Conservation (phyloP, 1,140 invertebrate species). For the Drosophila bocqueti region DNA sequence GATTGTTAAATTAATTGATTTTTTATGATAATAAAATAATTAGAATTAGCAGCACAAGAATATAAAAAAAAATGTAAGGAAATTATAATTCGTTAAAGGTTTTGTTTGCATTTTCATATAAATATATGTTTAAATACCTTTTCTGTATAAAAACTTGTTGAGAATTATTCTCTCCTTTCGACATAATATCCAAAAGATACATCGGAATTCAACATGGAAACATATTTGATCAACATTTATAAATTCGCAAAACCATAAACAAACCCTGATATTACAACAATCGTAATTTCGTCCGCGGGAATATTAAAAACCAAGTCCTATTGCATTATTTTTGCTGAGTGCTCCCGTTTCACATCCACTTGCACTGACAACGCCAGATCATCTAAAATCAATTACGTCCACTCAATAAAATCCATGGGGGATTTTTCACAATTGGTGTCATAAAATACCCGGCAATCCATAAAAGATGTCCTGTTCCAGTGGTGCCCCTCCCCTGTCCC, state of each 20-base stretch:
- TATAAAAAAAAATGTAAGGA: too few species aligned
- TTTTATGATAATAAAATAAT: too few species aligned
- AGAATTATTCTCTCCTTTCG: too few species aligned
- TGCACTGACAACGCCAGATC: conserved; percentile 45
- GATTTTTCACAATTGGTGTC: conserved; percentile 80
- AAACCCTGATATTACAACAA: too few species aligned
- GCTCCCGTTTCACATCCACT: conserved; percentile 12
- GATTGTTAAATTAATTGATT: too few species aligned
- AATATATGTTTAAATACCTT: background rate
- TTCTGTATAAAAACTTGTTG: background rate
- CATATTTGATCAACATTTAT: background rate
- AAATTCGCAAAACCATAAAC: background rate
- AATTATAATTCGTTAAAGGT: too few species aligned
- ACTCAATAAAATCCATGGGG: conserved; percentile 78
- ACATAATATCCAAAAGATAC: too few species aligned
- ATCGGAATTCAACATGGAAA: background rate
- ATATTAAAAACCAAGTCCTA: background rate
- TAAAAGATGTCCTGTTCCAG: conserved; percentile 55
- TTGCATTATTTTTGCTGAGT: conserved; percentile 7
- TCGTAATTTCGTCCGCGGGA: background rate
- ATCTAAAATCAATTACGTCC: conserved; percentile 83
- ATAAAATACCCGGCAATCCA: conserved; percentile 62
- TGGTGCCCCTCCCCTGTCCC: background rate
- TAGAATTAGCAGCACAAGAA: too few species aligned
- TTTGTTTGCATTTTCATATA: background rate